Percentiles rank a stretch among this genome's conserved stretches.
Conservation (phyloP, 2,113 vertebrate genomes). For the Martes martes region DNA sequence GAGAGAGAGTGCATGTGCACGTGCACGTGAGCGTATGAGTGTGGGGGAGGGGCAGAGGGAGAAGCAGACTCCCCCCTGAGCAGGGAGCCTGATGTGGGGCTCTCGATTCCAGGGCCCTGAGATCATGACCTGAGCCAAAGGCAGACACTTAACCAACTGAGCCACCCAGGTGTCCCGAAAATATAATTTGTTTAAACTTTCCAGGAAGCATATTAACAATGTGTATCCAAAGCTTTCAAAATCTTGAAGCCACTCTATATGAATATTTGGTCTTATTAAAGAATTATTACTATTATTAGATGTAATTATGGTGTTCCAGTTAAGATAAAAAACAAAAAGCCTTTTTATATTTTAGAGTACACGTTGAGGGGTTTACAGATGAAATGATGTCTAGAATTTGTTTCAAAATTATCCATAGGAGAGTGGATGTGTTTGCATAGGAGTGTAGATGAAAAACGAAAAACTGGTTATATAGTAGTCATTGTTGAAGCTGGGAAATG, state of each 20-base stretch:
- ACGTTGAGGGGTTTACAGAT: not conserved
- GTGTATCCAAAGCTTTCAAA: not conserved
- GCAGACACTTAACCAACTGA: not conserved
- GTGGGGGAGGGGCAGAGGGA: not conserved
- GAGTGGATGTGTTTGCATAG: not conserved
- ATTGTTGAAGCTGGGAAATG: not conserved
- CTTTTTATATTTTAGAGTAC: not conserved
- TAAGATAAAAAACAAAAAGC: not conserved
- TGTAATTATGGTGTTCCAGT: not conserved
- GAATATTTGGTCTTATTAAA: not conserved
- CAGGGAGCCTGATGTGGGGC: not conserved
- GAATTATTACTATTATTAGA: not conserved
- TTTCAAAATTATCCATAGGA: not conserved
- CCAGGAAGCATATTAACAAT: not conserved
- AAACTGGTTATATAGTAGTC: not conserved
- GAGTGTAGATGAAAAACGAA: not conserved
- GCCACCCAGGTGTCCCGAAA: not conserved
- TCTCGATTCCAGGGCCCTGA: not conserved
- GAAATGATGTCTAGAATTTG: not conserved
- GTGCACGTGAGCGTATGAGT: too few relatives aligned
- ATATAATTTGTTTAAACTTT: not conserved
- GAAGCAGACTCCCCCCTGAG: not conserved
- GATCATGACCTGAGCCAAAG: not conserved
- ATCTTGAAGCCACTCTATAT: not conserved
- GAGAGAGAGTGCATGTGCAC: too few relatives aligned